These are phyloP conservation scores for Tachysurus fulvidraco DNA, from an alignment of 2,113 vertebrate genomes.

Conservation along the genomic window DNA sequence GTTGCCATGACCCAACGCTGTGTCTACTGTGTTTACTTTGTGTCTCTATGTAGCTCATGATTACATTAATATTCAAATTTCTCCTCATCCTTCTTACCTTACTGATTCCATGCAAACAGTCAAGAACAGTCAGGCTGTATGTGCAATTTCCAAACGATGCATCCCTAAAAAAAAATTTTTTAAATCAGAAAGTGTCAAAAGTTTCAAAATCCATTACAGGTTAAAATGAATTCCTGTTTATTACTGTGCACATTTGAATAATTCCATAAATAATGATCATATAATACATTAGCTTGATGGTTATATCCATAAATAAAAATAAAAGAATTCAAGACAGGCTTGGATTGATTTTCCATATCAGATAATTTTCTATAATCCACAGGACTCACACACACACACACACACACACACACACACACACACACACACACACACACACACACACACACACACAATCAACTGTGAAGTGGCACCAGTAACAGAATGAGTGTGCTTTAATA, in stretches of 20 bases:
- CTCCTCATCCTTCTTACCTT: slow-evolving; percentile 78
- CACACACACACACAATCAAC: too few species aligned
- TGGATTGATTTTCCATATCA: not conserved
- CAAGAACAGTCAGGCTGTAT: slow-evolving; percentile 89
- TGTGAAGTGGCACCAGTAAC: not conserved
- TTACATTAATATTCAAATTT: not conserved
- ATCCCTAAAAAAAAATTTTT: slow-evolving; percentile 74
- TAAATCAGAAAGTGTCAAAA: not conserved
- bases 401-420: too few species aligned
- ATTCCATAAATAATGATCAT: not conserved
- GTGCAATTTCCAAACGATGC: slow-evolving; percentile 94
- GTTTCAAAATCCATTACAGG: not conserved
- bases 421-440: too few species aligned
- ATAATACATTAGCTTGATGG: not conserved
- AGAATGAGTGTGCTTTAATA: not conserved
- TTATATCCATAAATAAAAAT: not conserved
- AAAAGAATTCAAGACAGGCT: not conserved
- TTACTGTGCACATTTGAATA: not conserved
- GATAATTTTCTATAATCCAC: too few species aligned
- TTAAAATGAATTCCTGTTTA: not conserved
- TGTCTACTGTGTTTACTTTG: not conserved
- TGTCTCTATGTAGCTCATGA: not conserved
- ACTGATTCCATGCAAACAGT: slow-evolving; percentile 93
- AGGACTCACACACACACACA: too few species aligned
- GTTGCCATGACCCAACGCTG: not conserved